Evolutionary conservation across 30 jellyfish, hydroid and myxozoan species (phyloP), one percentile per base, ranked within the genome.

Genomic region (Chrysaora quinquecirrha): DNA sequence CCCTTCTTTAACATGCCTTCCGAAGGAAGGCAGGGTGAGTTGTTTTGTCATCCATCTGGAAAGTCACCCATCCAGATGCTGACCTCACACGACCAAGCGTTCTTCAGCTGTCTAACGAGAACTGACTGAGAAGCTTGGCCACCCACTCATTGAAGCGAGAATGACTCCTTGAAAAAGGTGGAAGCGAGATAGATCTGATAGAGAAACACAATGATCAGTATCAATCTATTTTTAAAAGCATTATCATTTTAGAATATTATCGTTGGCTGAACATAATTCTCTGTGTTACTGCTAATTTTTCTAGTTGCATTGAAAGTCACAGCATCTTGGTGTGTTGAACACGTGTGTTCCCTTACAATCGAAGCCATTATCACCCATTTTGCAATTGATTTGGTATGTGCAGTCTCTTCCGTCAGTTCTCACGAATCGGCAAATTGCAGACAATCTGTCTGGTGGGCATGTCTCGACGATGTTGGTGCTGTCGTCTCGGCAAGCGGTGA

Each of bases 351-450:
- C 68, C 25, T 52, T 52, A 25, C 68, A 52, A 7, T 4, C 29
- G 25, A 52, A 52, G 19, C 68, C 68, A 20, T 9, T 52, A 2
- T 9, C 27, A 2, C 68, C 68, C 24, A 52, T 16, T 52, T 2
- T 4, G 29, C 68, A 52, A 7, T 52, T 52, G 29, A 52, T 52
- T 52, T 52, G 68, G 29, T 20, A 52, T 19, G 19, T 20, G 29
- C 68, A 52, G 29, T 52, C 68, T 9, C 25, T 52, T 52, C 68
- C 68, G 68, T 52, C 68, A 20, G 12, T 52, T 52, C 68, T 52
- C 19, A 4, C 25, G 68, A 52, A 52, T 9, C 68, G 24, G 25
- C 68, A 52, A 52, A 2, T 52, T 16, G 68, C 68, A 16, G 27
- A 3, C 9, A 52, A 25, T 25, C 19, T 52, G 29, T 52, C 68